A percentile compares a stretch with the other conserved stretches of the same genome.
Evolutionary conservation across 2,797 vertebrate genomes (phyloP).

Genomic region (Sebastes nivosus): DNA sequence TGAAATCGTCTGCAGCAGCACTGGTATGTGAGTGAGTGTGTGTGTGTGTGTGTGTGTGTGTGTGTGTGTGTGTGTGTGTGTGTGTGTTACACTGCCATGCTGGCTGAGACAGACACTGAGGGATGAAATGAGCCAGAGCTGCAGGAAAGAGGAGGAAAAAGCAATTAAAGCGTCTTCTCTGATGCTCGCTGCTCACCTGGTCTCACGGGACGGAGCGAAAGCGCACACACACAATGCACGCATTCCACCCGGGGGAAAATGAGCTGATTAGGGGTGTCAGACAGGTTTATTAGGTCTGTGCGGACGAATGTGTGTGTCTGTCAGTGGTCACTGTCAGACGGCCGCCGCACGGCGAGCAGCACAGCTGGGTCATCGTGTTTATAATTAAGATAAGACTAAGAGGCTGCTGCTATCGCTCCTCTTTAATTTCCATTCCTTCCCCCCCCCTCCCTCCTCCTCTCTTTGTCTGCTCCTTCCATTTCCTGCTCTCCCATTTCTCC

Average conservation of each 20-base stretch:
- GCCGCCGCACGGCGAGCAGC: constrained; percentile 14
- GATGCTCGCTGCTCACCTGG: constrained; percentile 42
- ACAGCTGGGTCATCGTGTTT: constrained; percentile 70
- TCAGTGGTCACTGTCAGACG: constrained; percentile 27
- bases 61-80: constrained; percentile 19
- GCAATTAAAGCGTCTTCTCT: constrained; percentile 53
- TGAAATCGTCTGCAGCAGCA: background rate
- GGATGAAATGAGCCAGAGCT: background rate
- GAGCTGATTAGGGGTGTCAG: constrained; percentile 54
- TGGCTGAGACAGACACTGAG: constrained; percentile 3
- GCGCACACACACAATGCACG: background rate
- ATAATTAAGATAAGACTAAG: constrained; percentile 74
- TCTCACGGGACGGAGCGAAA: constrained; percentile 24
- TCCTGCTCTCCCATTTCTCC: background rate
- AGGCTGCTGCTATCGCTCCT: constrained; percentile 55
- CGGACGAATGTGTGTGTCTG: constrained; percentile 5
- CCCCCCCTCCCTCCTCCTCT: background rate
- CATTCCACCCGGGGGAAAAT: constrained; percentile 1
- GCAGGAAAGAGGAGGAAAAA: constrained; percentile 39
- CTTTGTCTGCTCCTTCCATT: background rate
- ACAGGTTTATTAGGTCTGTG: constrained; percentile 61
- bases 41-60: constrained; percentile 17
- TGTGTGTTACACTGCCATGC: constrained; percentile 11
- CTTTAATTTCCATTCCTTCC: constrained; percentile 38
- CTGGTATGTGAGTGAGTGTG: background rate